Conservation (phyloP, 1,140 invertebrate species). For the Thalassaphorura encarpata region DNA sequence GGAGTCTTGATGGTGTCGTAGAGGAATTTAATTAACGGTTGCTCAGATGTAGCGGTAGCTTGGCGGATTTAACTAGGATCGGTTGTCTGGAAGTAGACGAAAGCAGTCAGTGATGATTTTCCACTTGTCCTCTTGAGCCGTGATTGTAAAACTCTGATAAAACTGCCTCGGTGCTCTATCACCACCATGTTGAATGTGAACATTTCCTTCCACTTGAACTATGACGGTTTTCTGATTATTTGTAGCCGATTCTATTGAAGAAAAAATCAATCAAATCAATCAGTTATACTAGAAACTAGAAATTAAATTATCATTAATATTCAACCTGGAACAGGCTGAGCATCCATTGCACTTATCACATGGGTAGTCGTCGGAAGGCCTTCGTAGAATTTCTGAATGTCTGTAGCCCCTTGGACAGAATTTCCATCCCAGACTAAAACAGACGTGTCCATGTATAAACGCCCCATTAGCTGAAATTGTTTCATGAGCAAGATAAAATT, state of each 20-base stretch:
- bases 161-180: constrained; percentile 52
- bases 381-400: constrained; percentile 23
- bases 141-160: constrained; percentile 70
- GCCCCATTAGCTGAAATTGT: constrained; percentile 55
- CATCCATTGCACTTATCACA: constrained; percentile 4
- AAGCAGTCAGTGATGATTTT: constrained; percentile 77
- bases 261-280: constrained; percentile 23
- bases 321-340: constrained; percentile 41
- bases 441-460: constrained; percentile 67
- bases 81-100: too few species aligned
- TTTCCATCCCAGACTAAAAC: constrained; percentile 78
- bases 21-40: too few species aligned
- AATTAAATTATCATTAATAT: constrained; percentile 41
- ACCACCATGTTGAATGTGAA: constrained; percentile 49
- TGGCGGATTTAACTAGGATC: too few species aligned
- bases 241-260: constrained; percentile 45
- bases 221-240: constrained; percentile 58
- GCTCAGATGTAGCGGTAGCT: too few species aligned
- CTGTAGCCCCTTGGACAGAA: constrained; percentile 35
- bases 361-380: constrained; percentile 11
- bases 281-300: not conserved
- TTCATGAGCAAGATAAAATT: too few species aligned
- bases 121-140: constrained; percentile 72
- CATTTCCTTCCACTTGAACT: constrained; percentile 60
- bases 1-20: too few species aligned